Evolutionary conservation across 2,113 vertebrate species (phyloP), one percentile per base, ranked within the genome.

Genomic region (Ochotona princeps): DNA sequence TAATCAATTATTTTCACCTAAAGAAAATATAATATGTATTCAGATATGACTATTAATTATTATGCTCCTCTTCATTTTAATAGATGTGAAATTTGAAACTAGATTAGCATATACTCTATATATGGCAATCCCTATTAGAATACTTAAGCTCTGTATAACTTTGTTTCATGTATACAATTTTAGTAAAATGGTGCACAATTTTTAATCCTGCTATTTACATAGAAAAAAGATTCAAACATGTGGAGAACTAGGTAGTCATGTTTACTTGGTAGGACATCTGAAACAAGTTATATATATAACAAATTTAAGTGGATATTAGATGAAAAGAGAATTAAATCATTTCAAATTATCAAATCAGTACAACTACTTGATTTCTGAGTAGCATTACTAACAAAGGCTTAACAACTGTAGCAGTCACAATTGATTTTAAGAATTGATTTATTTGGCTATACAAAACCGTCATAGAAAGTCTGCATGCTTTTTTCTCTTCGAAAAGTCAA

Each of bases 221-320:
- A 57, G 20, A 57, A 73, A 14, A 49, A 57, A 81, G 66, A 74
- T 61, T 87, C 57, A 51, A 7, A 66, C 44, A 66, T 15, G 87
- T 82, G 83, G 60, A 65, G 87, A 75, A 49, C 51, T 92, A 94
- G 80, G 91, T 93, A 96, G 85, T 84, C 66, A 78, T 81, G 91
- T 92, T 98, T 95, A 95, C 54, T 96, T 96, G 93, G 65, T 70
- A 73, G 74, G 63, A 80, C 83, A 20, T 96, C 93, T 89, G 2
- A 1, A 61, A 69, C 67, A 96, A 74, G 35, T 87, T 94, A 89
- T 51, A 91, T 95, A 93, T 67, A 94, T 97, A 96, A 98, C 93
- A 97, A 97, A 97, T 96, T 57, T 96, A 94, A 96, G 78, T 95
- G 91, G 96, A 96, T 96, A 95, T 95, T 83, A 92, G 90, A 95